phyloP scores from a whole-genome alignment of 2,113 vertebrate genomes.

The Empidonax alnorum region DNA sequence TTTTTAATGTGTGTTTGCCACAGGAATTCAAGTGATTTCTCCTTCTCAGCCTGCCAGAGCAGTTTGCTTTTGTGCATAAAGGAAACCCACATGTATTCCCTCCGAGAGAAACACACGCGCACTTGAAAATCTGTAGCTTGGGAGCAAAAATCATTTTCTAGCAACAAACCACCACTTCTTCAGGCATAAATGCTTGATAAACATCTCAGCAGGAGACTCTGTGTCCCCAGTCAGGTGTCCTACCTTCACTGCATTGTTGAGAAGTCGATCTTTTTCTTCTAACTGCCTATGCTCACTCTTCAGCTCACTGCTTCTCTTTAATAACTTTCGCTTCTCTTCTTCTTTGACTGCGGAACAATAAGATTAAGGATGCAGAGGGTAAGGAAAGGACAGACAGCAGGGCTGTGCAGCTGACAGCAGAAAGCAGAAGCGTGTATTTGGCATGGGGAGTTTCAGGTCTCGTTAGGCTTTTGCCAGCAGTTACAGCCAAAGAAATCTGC shows the following conservation, averaged over 20 bases:
- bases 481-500: not conserved
- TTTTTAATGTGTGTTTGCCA: not conserved
- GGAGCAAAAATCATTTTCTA: not conserved
- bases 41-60: not conserved
- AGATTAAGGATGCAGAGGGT: slow-evolving; percentile 2
- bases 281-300: slow-evolving; percentile 87
- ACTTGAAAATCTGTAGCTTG: not conserved
- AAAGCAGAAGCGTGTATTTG: not conserved
- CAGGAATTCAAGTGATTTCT: not conserved
- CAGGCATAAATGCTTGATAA: not conserved
- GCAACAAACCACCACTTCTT: not conserved
- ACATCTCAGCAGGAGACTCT: not conserved
- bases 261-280: slow-evolving; percentile 87
- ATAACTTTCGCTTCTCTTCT: slow-evolving; percentile 91
- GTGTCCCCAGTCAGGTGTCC: not conserved
- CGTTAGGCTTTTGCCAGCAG: not conserved
- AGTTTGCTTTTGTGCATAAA: not conserved
- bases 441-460: not conserved
- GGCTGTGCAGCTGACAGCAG: not conserved
- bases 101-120: not conserved
- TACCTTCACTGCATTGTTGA: slow-evolving; percentile 86
- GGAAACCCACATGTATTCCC: not conserved
- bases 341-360: slow-evolving; percentile 83
- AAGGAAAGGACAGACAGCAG: not conserved
- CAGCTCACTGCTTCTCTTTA: slow-evolving; percentile 87